Conservation (phyloP, 2,888 invertebrate species). For the Amblyjoppa fuscipennis region DNA sequence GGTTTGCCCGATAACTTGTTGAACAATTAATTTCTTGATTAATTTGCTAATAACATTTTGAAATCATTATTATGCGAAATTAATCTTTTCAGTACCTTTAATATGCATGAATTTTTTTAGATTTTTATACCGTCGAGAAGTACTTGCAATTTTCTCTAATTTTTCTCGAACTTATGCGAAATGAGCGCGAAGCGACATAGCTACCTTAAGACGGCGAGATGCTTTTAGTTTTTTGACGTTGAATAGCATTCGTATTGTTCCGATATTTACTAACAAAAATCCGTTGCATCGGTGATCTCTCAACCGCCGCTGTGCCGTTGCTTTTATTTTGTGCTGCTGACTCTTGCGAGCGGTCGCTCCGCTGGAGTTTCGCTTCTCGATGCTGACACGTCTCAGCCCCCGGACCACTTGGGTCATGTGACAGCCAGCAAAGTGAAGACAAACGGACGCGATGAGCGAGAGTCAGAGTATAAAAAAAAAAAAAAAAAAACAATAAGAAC, state of each 20-base stretch:
- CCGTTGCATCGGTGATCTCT: conserved; percentile 10
- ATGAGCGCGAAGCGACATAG: no score
- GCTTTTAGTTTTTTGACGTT: neutral
- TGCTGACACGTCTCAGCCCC: conserved; percentile 40
- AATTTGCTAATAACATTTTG: no score
- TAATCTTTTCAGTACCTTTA: no score
- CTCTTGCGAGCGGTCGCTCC: conserved; percentile 14
- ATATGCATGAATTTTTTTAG: no score
- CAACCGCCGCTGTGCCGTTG: neutral
- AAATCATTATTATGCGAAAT: no score
- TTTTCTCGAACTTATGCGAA: no score
- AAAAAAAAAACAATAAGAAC: conserved; percentile 23
- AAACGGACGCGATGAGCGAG: conserved; percentile 47
- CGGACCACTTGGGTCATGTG: conserved; percentile 44
- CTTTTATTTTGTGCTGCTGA: conserved; percentile 29
- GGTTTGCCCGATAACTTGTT: no score
- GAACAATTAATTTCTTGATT: no score
- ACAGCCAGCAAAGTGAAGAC: conserved; percentile 58
- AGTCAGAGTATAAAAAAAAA: conserved; percentile 19
- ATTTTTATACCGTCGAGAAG: no score
- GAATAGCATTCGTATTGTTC: neutral
- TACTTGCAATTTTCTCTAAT: no score
- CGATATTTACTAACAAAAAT: neutral
- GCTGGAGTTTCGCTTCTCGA: conserved; percentile 36
- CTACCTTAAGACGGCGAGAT: neutral